These are phyloP conservation scores for Trichogramma evanescens DNA, from an alignment of 2,888 invertebrate genomes.

Conservation along the genomic window DNA sequence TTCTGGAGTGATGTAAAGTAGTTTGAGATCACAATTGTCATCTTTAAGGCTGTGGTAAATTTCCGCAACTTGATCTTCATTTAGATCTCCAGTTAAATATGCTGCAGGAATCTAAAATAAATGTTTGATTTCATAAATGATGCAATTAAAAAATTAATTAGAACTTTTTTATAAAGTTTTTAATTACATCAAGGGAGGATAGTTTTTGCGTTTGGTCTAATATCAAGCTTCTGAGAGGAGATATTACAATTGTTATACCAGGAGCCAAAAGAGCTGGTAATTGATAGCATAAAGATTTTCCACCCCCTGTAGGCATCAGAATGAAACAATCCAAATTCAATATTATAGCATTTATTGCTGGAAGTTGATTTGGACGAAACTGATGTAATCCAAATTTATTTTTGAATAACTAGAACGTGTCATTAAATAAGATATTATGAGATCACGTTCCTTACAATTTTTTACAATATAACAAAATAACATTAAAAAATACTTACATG, in stretches of 20 bases:
- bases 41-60: conserved; percentile 69
- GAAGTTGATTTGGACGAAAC: conserved; percentile 88
- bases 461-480: background rate
- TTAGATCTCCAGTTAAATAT: conserved; percentile 73
- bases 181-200: conserved; percentile 72
- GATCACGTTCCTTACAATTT: background rate
- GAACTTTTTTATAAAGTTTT: conserved; percentile 47
- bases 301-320: conserved; percentile 97
- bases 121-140: background rate
- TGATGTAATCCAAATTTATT: conserved; percentile 79
- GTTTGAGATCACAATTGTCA: conserved; percentile 64
- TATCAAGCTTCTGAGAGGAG: conserved; percentile 92
- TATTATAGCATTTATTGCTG: conserved; percentile 87
- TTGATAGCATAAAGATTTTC: conserved; percentile 89
- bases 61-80: conserved; percentile 55
- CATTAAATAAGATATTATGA: conserved; percentile 21
- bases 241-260: conserved; percentile 90
- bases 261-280: conserved; percentile 77
- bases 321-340: conserved; percentile 85
- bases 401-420: conserved; percentile 53
- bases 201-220: conserved; percentile 93
- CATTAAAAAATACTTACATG: conserved; percentile 39
- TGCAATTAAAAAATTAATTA: background rate
- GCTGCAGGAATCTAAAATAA: conserved; percentile 71
- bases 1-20: conserved; percentile 95